phyloP scores from a whole-genome alignment of 2,888 invertebrate genomes.

The Trilocha varians region DNA sequence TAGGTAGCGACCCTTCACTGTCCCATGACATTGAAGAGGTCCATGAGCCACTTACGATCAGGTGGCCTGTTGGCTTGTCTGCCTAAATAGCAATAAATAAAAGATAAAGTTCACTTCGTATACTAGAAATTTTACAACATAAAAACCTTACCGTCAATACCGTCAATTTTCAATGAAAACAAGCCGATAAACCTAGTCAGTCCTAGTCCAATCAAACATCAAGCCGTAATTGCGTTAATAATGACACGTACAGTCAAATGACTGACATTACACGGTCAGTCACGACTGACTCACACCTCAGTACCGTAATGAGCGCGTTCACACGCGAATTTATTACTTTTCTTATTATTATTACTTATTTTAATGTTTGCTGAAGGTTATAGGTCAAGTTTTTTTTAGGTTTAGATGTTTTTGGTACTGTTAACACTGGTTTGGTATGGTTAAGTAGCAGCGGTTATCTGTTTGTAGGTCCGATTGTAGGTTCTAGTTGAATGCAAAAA shows the following conservation, averaged over 20 bases:
- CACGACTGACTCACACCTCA: constrained; percentile 13
- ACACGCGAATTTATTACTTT: constrained; percentile 5
- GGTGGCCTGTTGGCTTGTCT: no score
- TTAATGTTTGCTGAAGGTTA: constrained; percentile 14
- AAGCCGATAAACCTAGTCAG: constrained; percentile 25
- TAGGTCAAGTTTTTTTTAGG: background rate
- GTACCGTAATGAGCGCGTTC: background rate
- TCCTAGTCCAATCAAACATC: constrained; percentile 18
- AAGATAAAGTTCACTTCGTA: no score
- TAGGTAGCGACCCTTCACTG: no score
- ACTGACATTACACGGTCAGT: constrained; percentile 16
- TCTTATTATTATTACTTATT: constrained; percentile 1
- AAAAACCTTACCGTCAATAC: background rate
- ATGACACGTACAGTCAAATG: constrained; percentile 27
- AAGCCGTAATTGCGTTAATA: constrained; percentile 33
- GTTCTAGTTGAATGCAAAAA: no score
- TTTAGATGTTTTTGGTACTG: background rate
- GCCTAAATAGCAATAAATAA: no score
- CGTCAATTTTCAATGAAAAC: constrained; percentile 16
- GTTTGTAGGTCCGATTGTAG: no score
- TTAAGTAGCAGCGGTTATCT: no score
- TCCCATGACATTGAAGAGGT: no score
- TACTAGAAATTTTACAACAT: no score
- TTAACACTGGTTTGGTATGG: no score
- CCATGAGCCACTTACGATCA: no score